phyloP scores from a whole-genome alignment of 2,113 vertebrate genomes.

The Phyllostomus hastatus region DNA sequence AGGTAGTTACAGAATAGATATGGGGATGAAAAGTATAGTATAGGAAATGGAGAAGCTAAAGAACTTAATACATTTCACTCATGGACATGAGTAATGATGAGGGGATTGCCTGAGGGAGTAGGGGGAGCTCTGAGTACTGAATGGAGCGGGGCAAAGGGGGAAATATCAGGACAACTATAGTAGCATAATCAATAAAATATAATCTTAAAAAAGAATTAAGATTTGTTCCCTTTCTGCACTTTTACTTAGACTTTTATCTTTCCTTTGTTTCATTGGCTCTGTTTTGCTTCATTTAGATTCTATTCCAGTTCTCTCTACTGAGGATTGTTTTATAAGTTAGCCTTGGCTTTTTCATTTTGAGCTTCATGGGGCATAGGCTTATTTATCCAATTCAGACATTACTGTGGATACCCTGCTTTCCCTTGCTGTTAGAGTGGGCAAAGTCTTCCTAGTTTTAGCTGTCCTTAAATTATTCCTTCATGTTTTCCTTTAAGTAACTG shows the following conservation, averaged over 20 bases:
- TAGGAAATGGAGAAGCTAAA: no score
- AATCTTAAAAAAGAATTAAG: background rate
- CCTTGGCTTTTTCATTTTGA: background rate
- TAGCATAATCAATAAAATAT: no score
- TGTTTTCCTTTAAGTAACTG: background rate
- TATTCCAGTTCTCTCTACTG: background rate
- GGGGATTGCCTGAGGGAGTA: no score
- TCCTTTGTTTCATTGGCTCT: background rate
- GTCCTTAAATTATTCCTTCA: background rate
- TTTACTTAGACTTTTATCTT: background rate
- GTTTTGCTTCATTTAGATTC: background rate
- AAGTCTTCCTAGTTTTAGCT: background rate
- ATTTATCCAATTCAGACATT: background rate
- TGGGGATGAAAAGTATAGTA: no score
- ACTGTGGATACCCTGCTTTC: background rate
- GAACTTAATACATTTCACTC: no score
- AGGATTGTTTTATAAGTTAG: background rate
- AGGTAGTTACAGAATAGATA: no score
- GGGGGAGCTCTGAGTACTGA: no score
- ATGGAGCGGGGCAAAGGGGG: no score
- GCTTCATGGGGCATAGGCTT: background rate
- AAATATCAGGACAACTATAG: no score
- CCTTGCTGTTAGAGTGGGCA: background rate
- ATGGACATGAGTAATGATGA: no score
- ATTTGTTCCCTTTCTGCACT: background rate